These are phyloP conservation scores for Rhincodon typus DNA, from an alignment of 2,797 vertebrate species.

Conservation along the genomic window DNA sequence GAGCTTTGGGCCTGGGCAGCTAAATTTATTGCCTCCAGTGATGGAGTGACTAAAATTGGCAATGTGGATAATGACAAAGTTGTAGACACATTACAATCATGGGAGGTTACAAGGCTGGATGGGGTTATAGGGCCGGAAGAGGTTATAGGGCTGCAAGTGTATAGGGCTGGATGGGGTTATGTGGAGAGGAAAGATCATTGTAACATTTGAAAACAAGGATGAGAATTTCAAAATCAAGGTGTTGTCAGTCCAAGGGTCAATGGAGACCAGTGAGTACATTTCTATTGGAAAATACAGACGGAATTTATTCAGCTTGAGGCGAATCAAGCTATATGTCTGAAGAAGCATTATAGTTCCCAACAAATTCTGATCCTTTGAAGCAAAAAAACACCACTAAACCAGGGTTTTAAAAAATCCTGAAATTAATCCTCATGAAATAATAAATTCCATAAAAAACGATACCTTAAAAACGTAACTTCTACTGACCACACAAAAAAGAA, in stretches of 20 bases:
- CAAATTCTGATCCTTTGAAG: neutral
- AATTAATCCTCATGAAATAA: neutral
- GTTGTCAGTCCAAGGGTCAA: neutral
- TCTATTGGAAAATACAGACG: neutral
- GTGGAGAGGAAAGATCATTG: neutral
- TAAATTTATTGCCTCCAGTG: neutral
- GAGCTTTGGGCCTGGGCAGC: neutral
- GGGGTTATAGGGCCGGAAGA: neutral
- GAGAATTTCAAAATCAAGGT: neutral
- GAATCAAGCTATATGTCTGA: neutral
- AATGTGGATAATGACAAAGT: neutral
- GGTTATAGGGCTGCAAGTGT: neutral
- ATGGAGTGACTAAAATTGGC: neutral
- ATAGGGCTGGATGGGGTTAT: neutral
- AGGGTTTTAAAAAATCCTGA: neutral
- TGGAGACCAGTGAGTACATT: neutral
- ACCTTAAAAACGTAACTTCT: neutral
- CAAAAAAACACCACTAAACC: neutral
- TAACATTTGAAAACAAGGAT: neutral
- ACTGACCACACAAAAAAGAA: neutral
- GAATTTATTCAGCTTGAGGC: neutral
- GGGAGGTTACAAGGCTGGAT: neutral
- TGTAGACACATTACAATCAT: neutral
- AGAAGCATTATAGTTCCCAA: neutral
- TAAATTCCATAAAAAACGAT: neutral